These are phyloP conservation scores for Nasonovia ribisnigri DNA, from an alignment of 2,888 invertebrate genomes.

Conservation along the genomic window DNA sequence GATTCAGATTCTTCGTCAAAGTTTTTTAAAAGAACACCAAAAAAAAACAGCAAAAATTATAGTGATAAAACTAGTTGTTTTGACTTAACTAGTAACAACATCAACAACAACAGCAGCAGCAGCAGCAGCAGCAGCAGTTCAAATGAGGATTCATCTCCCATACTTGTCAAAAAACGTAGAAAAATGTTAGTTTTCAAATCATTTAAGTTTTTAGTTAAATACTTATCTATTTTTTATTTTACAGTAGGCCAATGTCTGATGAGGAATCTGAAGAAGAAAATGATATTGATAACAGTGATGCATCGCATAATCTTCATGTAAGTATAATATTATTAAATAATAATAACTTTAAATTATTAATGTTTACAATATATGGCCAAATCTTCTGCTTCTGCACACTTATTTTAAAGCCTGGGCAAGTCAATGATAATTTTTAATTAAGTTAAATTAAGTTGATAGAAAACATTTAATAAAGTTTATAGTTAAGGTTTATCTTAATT, in stretches of 20 bases:
- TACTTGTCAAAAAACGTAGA: not conserved
- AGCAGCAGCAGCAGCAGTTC: not conserved
- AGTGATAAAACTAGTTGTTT: not conserved
- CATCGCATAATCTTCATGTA: not conserved
- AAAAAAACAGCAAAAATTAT: not conserved
- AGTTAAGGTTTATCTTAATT: not conserved
- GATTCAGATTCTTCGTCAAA: constrained; percentile 59
- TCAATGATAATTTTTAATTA: too few relatives aligned
- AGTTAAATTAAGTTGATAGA: too few relatives aligned
- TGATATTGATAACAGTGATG: not conserved
- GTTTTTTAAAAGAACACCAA: constrained; percentile 47
- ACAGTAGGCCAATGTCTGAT: not conserved
- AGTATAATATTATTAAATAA: constrained; percentile 13
- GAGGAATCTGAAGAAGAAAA: not conserved
- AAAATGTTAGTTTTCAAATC: constrained; percentile 36
- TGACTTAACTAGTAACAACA: not conserved
- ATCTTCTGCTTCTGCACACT: not conserved
- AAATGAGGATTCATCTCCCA: not conserved
- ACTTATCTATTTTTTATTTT: not conserved
- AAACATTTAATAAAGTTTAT: too few relatives aligned
- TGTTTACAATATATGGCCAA: not conserved
- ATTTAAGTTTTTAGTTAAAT: not conserved
- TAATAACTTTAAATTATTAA: not conserved
- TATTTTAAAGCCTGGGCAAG: not conserved
- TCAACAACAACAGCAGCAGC: not conserved